Base-by-base conservation (phyloP, 2,888 invertebrate genomes). In the Pseudanteris insignis region DNA sequence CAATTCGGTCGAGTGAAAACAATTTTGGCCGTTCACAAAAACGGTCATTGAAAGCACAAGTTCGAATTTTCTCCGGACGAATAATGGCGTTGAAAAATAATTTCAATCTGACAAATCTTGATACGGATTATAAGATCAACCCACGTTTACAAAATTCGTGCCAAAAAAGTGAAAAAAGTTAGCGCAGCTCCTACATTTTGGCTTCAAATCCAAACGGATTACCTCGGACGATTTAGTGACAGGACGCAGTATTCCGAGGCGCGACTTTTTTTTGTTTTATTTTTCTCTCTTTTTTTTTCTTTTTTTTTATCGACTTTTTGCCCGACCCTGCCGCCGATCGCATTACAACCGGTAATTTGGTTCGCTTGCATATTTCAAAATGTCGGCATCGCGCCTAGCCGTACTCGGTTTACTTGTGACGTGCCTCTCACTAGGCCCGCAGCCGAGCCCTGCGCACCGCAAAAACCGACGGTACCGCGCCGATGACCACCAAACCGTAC, bases 281-380 rank as follows among this genome's bases (percentile, higher is more conserved):
- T 21, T 21, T 21, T 7, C 21, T 21, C 7, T 7, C 21, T 5
- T 5, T 7, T 21, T 21, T 21, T 21, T 21, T 21, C 21, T 21
- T 21, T 7, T 7, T 21, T 21, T 21, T 21, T 21, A 21, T n/a
- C n/a, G n/a, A n/a, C n/a, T n/a, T 43, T 43, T 47, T 47, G 24
- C 10, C 26, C 24, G 44, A 33, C 14, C 33, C 36, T 37, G 34
- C 43, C 36, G 43, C 46, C 54, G 62, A 57, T 62, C 62, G 62
- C 62, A 62, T 62, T 62, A 62, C 62, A 55, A 57, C 62, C 51
- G 55, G 55, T 62, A 55, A 57, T 62, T 55, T 62, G 51, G 50
- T 51, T 54, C 54, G 61, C 61, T 54, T 36, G 51, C 47, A 51
- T 57, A 57, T 57, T 47, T 51, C 62, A 53, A 62, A 62, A 57